Conservation (phyloP, 2,797 vertebrate species). For the Cryptoblepharus egeriae region DNA sequence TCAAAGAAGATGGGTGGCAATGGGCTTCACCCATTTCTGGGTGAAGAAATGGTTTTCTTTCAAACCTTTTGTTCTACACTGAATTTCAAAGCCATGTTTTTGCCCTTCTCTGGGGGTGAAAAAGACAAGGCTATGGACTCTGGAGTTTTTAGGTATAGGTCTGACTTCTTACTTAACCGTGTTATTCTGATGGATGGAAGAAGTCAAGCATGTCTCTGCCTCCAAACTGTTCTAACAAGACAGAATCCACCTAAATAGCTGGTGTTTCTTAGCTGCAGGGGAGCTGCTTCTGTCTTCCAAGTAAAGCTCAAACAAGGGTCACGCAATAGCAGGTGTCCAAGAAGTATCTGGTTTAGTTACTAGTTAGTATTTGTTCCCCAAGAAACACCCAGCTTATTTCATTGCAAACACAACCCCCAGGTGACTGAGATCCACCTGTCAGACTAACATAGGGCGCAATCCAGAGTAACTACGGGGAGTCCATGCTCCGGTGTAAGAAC, state of each 20-base stretch:
- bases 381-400: neutral
- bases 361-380: neutral
- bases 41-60: neutral
- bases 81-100: conserved; percentile 29
- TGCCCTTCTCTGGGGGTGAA: conserved; percentile 25
- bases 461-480: too few relatives aligned
- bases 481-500: too few relatives aligned
- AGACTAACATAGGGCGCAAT: too few relatives aligned
- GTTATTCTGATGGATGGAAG: conserved; percentile 20
- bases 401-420: neutral
- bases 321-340: neutral
- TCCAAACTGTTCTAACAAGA: neutral
- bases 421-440: neutral
- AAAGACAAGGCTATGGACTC: conserved; percentile 44
- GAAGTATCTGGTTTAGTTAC: too few relatives aligned
- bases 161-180: neutral
- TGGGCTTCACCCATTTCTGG: neutral
- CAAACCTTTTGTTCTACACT: conserved; percentile 7
- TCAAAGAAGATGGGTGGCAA: neutral
- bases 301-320: neutral
- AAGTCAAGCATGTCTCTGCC: neutral
- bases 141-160: neutral
- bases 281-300: neutral
- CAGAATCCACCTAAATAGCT: neutral
- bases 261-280: neutral